phyloP scores from a whole-genome alignment of 2,113 vertebrate species.

The Misgurnus mizolepis region DNA sequence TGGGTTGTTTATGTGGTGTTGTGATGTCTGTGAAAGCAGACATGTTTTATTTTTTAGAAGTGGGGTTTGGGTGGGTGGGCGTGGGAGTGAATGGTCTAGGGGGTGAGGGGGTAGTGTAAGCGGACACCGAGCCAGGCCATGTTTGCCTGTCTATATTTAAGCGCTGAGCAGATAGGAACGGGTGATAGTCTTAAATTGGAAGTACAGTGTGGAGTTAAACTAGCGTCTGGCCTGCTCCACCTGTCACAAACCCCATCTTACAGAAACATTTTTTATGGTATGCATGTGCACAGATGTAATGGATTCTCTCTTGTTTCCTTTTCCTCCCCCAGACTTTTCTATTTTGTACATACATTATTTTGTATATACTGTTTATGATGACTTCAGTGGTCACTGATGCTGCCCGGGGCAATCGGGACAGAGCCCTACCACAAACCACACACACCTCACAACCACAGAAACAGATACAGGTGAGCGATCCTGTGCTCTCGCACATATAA shows the following conservation, averaged over 20 bases:
- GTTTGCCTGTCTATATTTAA: conserved; percentile 75
- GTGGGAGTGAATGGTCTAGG: background rate
- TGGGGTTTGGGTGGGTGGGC: conserved; percentile 16
- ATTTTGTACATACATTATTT: conserved; percentile 99
- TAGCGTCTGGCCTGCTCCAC: conserved; percentile 10
- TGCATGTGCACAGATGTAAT: background rate
- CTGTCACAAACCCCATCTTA: conserved; percentile 36
- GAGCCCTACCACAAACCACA: conserved; percentile 79
- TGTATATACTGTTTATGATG: conserved; percentile 99
- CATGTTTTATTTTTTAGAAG: conserved; percentile 37
- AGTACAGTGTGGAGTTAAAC: conserved; percentile 41
- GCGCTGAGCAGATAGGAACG: conserved; percentile 61
- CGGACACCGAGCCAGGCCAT: conserved; percentile 70
- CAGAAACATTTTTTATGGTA: background rate
- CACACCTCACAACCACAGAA: conserved; percentile 89
- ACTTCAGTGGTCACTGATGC: conserved; percentile 94
- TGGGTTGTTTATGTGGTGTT: conserved; percentile 16
- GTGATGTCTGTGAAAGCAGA: background rate
- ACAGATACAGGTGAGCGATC: conserved; percentile 87
- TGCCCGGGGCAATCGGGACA: conserved; percentile 88
- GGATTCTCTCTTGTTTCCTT: background rate
- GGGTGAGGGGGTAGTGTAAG: conserved; percentile 61
- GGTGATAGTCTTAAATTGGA: conserved; percentile 73
- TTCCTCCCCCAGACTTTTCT: conserved; percentile 89
- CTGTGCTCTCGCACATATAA: too few species aligned